Base-by-base conservation (phyloP, 2,888 invertebrate genomes). In the Metacarcinus magister region DNA sequence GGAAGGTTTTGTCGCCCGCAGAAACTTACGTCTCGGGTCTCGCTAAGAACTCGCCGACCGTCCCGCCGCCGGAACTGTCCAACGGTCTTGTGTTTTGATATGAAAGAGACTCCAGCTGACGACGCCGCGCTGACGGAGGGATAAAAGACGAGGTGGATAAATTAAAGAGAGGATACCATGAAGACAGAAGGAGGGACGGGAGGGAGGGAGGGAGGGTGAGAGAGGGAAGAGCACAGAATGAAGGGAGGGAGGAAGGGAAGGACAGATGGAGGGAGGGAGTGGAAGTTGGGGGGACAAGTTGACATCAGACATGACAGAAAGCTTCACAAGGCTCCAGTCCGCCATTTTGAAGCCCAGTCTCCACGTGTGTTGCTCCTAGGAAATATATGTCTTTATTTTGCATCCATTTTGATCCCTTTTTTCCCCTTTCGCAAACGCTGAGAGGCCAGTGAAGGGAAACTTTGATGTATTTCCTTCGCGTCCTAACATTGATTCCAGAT, bases 121-220 rank as follows among this genome's bases (percentile, higher is more conserved):
- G 82, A 32, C 82, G 28, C 32, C 32, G 82, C 82, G 32, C 10
- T 28, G 19, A 28, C 8, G 82, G 32, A 82, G 82, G 32, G 13
- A 82, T 32, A 82, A 82, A 82, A 32, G 82, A 82, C 7, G 82
- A 82, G 82, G 82, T 10, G 82, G 82, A 82, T 28, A 32, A 82
- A 82, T 82, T 32, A 82, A 82, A 82, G 82, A 82, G 32, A 82
- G 82, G 82, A 32, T 82, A 82, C 82, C 82, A 32, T 82, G 32
- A 32, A 82, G 32, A 82, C 82, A 82, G 82, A 82, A 82, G 82
- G 19, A 82, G 28, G 32, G 82, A 82, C 7, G 82, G 32, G 82
- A 82, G 32, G 32, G 82, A 82, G 82, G 82, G 82, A 82, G 1
- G 19, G 10, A 32, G 82, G n/a, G n/a, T 8, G 54, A 54, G 54